phyloP scores from a whole-genome alignment of 35 echinoderm and acorn worm species.

The Lytechinus pictus region DNA sequence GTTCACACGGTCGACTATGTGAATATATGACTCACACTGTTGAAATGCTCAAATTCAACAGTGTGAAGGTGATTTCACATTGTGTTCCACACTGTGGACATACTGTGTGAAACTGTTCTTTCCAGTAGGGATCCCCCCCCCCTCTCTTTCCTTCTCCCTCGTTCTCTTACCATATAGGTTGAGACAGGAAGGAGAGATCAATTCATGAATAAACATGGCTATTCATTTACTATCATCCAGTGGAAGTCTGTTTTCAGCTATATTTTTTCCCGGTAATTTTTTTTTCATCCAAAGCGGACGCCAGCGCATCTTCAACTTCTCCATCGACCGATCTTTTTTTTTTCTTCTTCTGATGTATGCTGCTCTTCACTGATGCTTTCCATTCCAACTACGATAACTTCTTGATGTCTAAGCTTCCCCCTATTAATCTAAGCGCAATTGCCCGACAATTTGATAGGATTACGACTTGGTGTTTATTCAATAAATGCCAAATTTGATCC shows the following conservation, averaged over 20 bases:
- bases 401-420: background rate
- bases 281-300: too few species aligned
- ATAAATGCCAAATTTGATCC: constrained; percentile 40
- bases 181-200: constrained; percentile 16
- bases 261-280: background rate
- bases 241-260: background rate
- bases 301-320: background rate
- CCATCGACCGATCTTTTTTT: background rate
- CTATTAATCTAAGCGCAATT: constrained; percentile 26
- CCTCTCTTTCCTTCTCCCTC: background rate
- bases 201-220: constrained; percentile 37
- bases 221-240: background rate
- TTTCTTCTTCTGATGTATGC: background rate
- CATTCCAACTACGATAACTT: background rate
- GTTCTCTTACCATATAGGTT: background rate
- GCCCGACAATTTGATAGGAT: constrained; percentile 31
- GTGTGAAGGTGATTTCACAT: too few species aligned
- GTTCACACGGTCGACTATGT: too few species aligned
- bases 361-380: background rate
- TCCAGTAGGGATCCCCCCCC: background rate
- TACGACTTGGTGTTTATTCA: constrained; percentile 36
- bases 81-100: too few species aligned
- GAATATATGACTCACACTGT: too few species aligned
- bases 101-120: too few species aligned
- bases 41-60: too few species aligned